Percentiles rank a stretch among this genome's conserved stretches.
phyloP scores from a whole-genome alignment of 1,140 invertebrate genomes.

The Lucilia sericata region DNA sequence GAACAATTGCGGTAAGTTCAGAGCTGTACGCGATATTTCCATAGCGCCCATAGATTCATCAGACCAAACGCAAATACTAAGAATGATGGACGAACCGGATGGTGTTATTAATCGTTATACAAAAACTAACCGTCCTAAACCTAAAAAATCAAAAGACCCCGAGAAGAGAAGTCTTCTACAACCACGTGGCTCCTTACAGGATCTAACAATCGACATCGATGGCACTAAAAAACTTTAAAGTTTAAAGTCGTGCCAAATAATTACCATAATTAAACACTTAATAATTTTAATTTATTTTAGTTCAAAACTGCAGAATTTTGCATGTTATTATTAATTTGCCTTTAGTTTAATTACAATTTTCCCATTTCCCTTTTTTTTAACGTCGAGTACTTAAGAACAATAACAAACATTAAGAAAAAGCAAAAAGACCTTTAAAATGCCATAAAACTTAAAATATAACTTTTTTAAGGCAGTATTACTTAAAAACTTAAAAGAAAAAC shows the following conservation, averaged over 20 bases:
- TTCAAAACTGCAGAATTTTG: background rate
- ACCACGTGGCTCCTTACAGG: slow-evolving; percentile 66
- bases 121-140: slow-evolving; percentile 69
- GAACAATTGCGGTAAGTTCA: slow-evolving; percentile 99
- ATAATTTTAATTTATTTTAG: slow-evolving; percentile 37
- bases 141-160: slow-evolving; percentile 71
- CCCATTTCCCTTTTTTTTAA: background rate
- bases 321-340: background rate
- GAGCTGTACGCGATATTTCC: slow-evolving; percentile 97
- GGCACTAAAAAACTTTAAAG: slow-evolving; percentile 63
- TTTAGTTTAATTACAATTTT: background rate
- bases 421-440: slow-evolving; percentile 16
- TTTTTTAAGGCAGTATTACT: slow-evolving; percentile 48
- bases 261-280: background rate
- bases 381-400: slow-evolving; percentile 24
- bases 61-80: slow-evolving; percentile 88
- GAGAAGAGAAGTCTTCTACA: slow-evolving; percentile 71
- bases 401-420: background rate
- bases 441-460: background rate
- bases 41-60: slow-evolving; percentile 96
- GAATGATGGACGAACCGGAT: slow-evolving; percentile 96
- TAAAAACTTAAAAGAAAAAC: background rate
- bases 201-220: slow-evolving; percentile 68
- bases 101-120: slow-evolving; percentile 84
- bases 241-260: background rate